Percentiles rank a stretch among this genome's conserved stretches.
phyloP scores from a whole-genome alignment of 2,888 invertebrate species.

The Allophyes oxyacanthae region DNA sequence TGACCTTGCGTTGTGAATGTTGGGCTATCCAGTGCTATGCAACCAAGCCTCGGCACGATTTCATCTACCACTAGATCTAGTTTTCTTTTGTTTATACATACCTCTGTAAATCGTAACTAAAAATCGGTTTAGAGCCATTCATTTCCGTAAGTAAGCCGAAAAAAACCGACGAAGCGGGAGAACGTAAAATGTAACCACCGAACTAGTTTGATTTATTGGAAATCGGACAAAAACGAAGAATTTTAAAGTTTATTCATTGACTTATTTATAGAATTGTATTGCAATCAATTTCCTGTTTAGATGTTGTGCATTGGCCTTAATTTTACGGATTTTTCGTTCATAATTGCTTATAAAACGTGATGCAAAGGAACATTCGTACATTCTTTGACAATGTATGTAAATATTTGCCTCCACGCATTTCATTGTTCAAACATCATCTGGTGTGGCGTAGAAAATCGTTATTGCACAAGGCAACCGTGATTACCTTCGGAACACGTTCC shows the following conservation, averaged over 20 bases:
- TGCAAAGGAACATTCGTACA: slow-evolving; percentile 15
- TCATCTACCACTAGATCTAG: slow-evolving; percentile 28
- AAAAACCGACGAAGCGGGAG: no score
- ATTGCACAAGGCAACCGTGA: slow-evolving; percentile 73
- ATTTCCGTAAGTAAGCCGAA: no score
- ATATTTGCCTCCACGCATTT: slow-evolving; percentile 58
- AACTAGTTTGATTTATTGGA: no score
- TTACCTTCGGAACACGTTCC: slow-evolving; percentile 70
- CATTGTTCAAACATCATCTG: slow-evolving; percentile 64
- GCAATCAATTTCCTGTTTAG: slow-evolving; percentile 23
- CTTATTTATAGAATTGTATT: not conserved
- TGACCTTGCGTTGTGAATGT: slow-evolving; percentile 74
- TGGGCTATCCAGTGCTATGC: slow-evolving; percentile 39
- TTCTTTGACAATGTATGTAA: slow-evolving; percentile 50
- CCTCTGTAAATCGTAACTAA: slow-evolving; percentile 7
- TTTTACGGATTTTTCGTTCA: no score
- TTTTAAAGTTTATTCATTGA: no score
- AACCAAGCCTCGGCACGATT: slow-evolving; percentile 58
- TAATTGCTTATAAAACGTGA: no score
- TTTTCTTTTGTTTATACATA: slow-evolving; percentile 45
- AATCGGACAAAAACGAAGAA: no score
- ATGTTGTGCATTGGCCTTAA: slow-evolving; percentile 11
- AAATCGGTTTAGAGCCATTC: not conserved
- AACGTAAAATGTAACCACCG: no score
- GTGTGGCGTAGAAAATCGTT: slow-evolving; percentile 72